Evolutionary conservation across 2,113 vertebrate genomes (phyloP).

Genomic region (Psittacus erithacus): DNA sequence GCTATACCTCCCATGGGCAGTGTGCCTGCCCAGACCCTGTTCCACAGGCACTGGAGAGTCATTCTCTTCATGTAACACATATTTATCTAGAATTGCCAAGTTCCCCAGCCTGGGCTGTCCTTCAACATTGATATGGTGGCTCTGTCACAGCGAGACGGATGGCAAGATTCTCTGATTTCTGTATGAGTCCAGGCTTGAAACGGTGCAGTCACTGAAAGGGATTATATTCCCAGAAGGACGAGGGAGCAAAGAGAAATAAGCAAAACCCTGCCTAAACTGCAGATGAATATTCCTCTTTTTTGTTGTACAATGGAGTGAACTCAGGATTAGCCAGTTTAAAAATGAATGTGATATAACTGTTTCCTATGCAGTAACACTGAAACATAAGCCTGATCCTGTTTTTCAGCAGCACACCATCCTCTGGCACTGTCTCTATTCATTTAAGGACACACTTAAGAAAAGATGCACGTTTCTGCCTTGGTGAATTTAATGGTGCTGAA

Average conservation of each 20-base stretch:
- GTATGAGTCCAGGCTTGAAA: not conserved
- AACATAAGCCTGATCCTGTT: not conserved
- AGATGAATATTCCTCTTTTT: not conserved
- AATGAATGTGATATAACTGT: not conserved
- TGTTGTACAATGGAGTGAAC: not conserved
- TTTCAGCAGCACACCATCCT: not conserved
- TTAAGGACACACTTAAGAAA: conserved; percentile 55
- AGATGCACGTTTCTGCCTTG: conserved; percentile 45
- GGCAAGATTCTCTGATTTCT: not conserved
- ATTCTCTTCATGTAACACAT: not conserved
- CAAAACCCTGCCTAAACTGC: not conserved
- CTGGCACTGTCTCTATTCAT: not conserved
- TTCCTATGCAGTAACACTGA: not conserved
- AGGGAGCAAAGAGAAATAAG: not conserved
- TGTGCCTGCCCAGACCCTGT: not conserved
- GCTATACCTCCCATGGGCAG: not conserved
- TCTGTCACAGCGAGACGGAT: not conserved
- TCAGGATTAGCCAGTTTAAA: not conserved
- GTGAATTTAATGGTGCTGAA: conserved; percentile 29
- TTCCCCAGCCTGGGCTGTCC: not conserved
- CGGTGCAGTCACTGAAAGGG: not conserved
- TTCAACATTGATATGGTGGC: not conserved
- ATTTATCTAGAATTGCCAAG: not conserved
- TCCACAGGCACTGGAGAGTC: not conserved
- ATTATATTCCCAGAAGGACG: not conserved